phyloP scores from a whole-genome alignment of 2,113 vertebrate species.

The Oxygymnocypris stewartii region DNA sequence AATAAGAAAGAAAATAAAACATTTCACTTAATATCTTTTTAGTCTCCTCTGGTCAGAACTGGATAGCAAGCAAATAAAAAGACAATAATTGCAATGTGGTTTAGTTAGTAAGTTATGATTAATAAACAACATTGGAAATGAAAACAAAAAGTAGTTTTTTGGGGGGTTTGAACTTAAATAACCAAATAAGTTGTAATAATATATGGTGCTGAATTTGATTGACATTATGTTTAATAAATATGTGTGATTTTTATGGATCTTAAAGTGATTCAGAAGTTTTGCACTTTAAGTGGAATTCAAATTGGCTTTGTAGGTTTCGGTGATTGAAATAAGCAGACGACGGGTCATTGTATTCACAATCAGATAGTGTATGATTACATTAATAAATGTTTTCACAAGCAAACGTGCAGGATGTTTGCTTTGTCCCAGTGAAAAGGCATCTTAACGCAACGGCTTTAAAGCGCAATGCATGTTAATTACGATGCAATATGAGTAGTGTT shows the following conservation, averaged over 20 bases:
- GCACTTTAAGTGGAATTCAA: neutral
- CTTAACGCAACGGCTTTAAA: neutral
- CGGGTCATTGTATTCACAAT: neutral
- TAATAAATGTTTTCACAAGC: neutral
- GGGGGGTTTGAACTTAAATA: neutral
- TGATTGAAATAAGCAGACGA: slow-evolving; percentile 13
- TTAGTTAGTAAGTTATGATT: neutral
- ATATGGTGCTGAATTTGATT: neutral
- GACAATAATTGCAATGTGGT: neutral
- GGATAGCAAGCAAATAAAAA: neutral
- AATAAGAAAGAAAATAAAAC: neutral
- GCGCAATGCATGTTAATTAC: neutral
- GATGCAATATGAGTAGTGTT: neutral
- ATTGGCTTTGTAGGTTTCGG: neutral
- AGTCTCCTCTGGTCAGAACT: neutral
- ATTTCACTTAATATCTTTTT: neutral
- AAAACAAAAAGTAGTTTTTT: neutral
- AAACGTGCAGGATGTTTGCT: neutral
- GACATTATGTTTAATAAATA: neutral
- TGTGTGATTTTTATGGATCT: neutral
- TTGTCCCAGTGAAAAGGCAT: neutral
- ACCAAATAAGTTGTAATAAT: neutral
- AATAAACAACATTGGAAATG: neutral
- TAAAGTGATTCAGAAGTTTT: neutral
- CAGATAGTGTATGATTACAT: slow-evolving; percentile 10